Evolutionary conservation across 2,113 vertebrate genomes (phyloP), one percentile per base, ranked within the genome.

Genomic region (Hypomesus transpacificus): DNA sequence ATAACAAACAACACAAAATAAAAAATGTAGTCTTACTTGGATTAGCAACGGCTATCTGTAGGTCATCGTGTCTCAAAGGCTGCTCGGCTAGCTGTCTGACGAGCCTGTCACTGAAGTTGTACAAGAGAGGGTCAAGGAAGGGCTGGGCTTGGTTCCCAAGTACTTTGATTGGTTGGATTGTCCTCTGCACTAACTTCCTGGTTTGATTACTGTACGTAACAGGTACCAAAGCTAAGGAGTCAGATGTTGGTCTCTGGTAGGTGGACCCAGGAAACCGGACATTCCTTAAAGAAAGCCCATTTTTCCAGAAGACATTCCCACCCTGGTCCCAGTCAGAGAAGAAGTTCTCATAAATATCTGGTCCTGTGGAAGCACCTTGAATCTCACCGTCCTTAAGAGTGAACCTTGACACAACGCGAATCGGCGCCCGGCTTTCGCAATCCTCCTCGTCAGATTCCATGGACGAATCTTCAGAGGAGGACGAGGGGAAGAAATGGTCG

Each of bases 401-500:
- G 56, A 85, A 82, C 16, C 87, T 79, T 28, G 81, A 84, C 0
- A 90, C 77, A 62, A 91, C 88, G 20, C 73, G 87, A 26, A 90
- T 72, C 0, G 84, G 83, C 4, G 66, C 7, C 0, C 63, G 0
- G 4, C 78, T 26, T 24, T 83, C 75, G 65, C 78, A 81, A 0
- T 86, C 68, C 14, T 85, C 89, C 71, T 88, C 91, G 52, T 91
- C 89, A 0, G 84, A 86, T 58, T 87, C 84, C 0, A 0, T 56
- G 18, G 80, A 73, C 31, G 88, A 76, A 20, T 85, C 89, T 0
- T 94, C 93, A 0, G 86, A 84, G 13, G 88, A 87, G 0, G 85
- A 89, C 1, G 87, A 87, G n/a, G 82, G 73, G 71, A 96, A 96
- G 73, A 98, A 95, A 69, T 94, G 88, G n/a, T 98, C 95, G 0